A percentile compares a stretch with the other conserved stretches of the same genome.
Evolutionary conservation across 1,140 invertebrate genomes (phyloP).

Genomic region (Calephelis nemesis): DNA sequence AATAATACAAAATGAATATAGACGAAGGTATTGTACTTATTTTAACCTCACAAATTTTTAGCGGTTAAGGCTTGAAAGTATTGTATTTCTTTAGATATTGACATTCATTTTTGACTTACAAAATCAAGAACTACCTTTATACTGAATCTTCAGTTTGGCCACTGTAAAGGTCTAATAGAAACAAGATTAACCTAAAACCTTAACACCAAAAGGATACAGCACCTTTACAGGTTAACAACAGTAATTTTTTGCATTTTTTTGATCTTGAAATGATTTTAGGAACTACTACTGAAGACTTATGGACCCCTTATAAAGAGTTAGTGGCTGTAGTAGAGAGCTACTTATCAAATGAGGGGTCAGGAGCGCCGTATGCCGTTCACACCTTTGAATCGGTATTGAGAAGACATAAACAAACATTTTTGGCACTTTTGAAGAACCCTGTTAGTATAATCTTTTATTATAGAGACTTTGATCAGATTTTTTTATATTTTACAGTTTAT

Average conservation of each 20-base stretch:
- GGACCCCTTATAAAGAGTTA: slow-evolving; percentile 93
- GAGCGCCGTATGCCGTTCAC: slow-evolving; percentile 82
- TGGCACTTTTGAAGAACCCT: slow-evolving; percentile 92
- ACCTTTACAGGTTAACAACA: background rate
- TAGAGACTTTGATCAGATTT: background rate
- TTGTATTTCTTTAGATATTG: background rate
- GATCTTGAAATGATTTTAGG: slow-evolving; percentile 34
- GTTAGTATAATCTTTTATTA: slow-evolving; percentile 80
- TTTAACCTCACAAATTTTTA: slow-evolving; percentile 34
- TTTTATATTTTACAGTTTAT: too few relatives aligned
- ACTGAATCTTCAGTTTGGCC: too few relatives aligned
- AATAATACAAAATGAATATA: slow-evolving; percentile 41
- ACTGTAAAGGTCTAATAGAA: too few relatives aligned
- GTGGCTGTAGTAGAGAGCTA: slow-evolving; percentile 86
- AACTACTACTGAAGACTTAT: slow-evolving; percentile 86
- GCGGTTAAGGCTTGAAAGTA: slow-evolving; percentile 22
- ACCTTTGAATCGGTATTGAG: slow-evolving; percentile 89
- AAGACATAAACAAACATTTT: slow-evolving; percentile 92
- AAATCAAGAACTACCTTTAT: too few relatives aligned
- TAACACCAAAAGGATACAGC: too few relatives aligned
- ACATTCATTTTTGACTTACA: too few relatives aligned
- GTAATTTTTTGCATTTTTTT: too few relatives aligned
- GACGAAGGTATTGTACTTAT: slow-evolving; percentile 45
- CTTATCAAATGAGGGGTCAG: slow-evolving; percentile 82
- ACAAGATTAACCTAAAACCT: too few relatives aligned